Evolutionary conservation across 1,140 invertebrate species (phyloP), one percentile per base, ranked within the genome.

Genomic region (Armadillidium nasatum): DNA sequence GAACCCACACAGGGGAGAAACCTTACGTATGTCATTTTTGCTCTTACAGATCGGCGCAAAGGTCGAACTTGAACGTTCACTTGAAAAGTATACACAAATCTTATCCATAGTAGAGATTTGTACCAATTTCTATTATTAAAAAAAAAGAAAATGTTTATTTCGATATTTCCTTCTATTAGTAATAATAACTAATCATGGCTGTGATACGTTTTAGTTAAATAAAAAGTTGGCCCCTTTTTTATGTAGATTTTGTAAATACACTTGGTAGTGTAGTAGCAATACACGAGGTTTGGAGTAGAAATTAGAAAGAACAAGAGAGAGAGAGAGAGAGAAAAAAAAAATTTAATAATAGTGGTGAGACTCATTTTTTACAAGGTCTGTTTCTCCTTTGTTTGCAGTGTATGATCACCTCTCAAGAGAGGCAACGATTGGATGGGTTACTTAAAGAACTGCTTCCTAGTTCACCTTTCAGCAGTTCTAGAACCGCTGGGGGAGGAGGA

Each of bases 1-100:
- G 82, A 43, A 81, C 81, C 10, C 84, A 83, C 75, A 81, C 81
- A 22, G 81, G 83, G 11, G 81, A 83, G 72, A 82, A 82, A 43
- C 84, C 85, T 11, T 84, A 82, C 76, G 78, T 81, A 11, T 85
- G 85, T 79, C 75, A 75, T 44, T 76, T 82, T 10, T 85, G 85
- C 74, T 76, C 77, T 10, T 81, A 81, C 66, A 74, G 79, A 4
- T 81, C 79, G 15, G 79, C 79, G 11, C 79, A 81, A 44, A 74
- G 77, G 9, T 81, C 79, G 45, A 81, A 81, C 50, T 75, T 81
- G 10, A 81, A 81, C 44, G 79, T 81, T 3, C 79, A 81, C 60
- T 50, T 81, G n/a, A 81, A 76, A 33, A 76, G 77, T 22, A 75
- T 81, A 4, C 79, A 81, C 66, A 78, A 78, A 60, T 15, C 11